Percentiles rank a stretch among this genome's conserved stretches.
phyloP scores from a whole-genome alignment of 64 coral and sea anemone genomes.

The Pachyseris speciosa region DNA sequence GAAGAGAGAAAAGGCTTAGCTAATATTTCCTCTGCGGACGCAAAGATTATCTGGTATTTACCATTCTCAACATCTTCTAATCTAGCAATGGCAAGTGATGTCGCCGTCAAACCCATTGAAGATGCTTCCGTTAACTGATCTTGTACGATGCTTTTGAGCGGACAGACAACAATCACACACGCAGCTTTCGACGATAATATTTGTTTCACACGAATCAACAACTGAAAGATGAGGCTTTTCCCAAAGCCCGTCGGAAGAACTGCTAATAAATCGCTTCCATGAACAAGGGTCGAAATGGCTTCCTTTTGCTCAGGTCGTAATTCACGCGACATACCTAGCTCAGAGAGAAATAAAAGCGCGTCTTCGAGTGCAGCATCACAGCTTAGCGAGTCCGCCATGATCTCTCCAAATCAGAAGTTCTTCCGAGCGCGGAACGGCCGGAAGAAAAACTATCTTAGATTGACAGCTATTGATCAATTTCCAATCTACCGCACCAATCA shows the following conservation, averaged over 20 bases:
- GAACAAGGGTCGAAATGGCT: not conserved
- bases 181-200: no score
- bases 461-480: no score
- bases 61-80: not conserved
- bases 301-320: not conserved
- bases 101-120: not conserved
- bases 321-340: not conserved
- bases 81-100: not conserved
- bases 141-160: slow-evolving; percentile 13
- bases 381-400: not conserved
- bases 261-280: not conserved
- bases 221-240: not conserved
- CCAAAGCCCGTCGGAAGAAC: not conserved
- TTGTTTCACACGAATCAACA: not conserved
- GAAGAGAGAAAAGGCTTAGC: not conserved
- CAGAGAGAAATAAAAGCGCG: not conserved
- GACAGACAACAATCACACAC: no score
- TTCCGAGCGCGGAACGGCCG: no score
- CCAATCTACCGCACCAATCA: no score
- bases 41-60: not conserved
- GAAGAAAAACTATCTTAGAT: no score
- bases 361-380: not conserved
- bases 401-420: no score
- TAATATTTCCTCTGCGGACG: not conserved
- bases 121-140: slow-evolving; percentile 20